Evolutionary conservation across 2,113 vertebrate species (phyloP).

Genomic region (Albula glossodonta): DNA sequence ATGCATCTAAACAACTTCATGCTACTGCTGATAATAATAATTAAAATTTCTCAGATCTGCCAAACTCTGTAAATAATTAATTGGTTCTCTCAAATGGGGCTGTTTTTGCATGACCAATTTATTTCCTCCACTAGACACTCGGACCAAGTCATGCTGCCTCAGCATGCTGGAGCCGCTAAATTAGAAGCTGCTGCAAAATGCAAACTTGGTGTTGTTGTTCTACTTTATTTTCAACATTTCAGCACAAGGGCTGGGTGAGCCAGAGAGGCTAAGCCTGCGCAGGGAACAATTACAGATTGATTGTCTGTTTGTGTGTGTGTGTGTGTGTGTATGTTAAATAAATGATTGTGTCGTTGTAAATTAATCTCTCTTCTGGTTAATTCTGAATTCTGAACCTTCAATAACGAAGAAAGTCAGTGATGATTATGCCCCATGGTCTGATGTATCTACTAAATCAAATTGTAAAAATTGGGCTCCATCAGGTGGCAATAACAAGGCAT

Average conservation of each 20-base stretch:
- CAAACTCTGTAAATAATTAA: constrained; percentile 73
- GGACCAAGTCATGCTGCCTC: constrained; percentile 55
- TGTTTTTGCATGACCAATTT: constrained; percentile 61
- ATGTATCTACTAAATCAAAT: constrained; percentile 39
- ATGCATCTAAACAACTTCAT: constrained; percentile 55
- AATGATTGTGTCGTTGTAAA: not conserved
- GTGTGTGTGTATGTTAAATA: not conserved
- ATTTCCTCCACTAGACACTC: constrained; percentile 47
- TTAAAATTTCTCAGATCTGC: constrained; percentile 68
- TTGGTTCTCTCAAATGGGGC: constrained; percentile 63
- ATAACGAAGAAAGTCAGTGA: constrained; percentile 30
- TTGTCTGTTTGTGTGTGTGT: constrained; percentile 10
- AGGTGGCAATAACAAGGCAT: constrained; percentile 34
- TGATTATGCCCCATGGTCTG: constrained; percentile 27
- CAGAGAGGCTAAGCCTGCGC: not conserved
- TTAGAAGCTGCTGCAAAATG: constrained; percentile 51
- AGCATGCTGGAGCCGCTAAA: constrained; percentile 50
- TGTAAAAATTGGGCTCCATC: constrained; percentile 32
- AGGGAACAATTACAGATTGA: not conserved
- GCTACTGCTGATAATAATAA: constrained; percentile 72
- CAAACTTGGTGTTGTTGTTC: constrained; percentile 38
- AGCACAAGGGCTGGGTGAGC: not conserved
- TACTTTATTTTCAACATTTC: constrained; percentile 1
- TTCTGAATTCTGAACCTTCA: not conserved
- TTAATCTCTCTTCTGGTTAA: not conserved